phyloP scores from a whole-genome alignment of 2,888 invertebrate genomes.

The Tyria jacobaeae region DNA sequence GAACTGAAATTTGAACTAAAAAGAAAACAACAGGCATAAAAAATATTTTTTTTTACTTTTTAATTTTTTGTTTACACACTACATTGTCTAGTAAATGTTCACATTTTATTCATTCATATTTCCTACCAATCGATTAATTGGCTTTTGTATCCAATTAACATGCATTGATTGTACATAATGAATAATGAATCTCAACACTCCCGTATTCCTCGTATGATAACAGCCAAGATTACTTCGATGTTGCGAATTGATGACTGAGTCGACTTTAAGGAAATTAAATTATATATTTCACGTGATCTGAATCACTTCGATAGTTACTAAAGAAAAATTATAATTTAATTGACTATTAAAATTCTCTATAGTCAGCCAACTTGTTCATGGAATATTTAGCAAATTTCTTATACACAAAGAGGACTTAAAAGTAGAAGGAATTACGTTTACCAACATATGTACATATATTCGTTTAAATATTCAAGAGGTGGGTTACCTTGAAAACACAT shows the following conservation, averaged over 20 bases:
- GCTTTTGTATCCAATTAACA: conserved; percentile 30
- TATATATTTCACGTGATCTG: conserved; percentile 28
- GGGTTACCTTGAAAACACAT: conserved; percentile 14
- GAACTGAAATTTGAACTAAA: no score
- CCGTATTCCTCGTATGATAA: conserved; percentile 10
- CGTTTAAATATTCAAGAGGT: conserved; percentile 15
- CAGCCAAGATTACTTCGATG: conserved; percentile 27
- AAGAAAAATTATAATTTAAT: not conserved
- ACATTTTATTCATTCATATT: conserved; percentile 30
- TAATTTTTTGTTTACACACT: no score
- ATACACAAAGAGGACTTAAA: conserved; percentile 5
- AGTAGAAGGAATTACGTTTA: not conserved
- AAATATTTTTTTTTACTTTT: no score
- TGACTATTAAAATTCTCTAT: not conserved
- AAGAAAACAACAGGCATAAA: no score
- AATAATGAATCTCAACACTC: conserved; percentile 29
- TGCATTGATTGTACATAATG: conserved; percentile 28
- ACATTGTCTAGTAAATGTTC: conserved; percentile 37
- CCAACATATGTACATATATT: no score
- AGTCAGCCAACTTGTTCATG: conserved; percentile 1
- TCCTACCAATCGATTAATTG: conserved; percentile 33
- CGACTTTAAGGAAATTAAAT: no score
- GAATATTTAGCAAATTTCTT: conserved; percentile 8
- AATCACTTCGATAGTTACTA: conserved; percentile 12
- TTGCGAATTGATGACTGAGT: conserved; percentile 15